A percentile compares a stretch with the other conserved stretches of the same genome.
These are phyloP conservation scores for Thalassarche chlororhynchos DNA, from an alignment of 2,113 vertebrate species.

Conservation along the genomic window DNA sequence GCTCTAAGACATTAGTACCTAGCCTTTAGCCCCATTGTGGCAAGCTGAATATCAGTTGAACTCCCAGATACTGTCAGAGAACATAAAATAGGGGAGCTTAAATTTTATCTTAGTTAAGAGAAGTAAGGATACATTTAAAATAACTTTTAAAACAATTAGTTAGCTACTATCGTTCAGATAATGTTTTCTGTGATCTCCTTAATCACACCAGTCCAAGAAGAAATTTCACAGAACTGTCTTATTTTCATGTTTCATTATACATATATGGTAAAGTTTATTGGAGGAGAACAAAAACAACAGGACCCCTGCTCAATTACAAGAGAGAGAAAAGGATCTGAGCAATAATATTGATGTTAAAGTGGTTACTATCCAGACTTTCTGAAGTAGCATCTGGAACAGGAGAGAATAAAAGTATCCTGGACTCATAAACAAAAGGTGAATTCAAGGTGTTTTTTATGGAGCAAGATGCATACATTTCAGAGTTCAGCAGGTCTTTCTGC, in stretches of 20 bases:
- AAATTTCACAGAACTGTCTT: background rate
- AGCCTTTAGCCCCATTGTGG: background rate
- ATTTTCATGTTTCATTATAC: background rate
- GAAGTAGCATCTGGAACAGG: background rate
- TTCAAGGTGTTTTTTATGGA: background rate
- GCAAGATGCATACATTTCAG: background rate
- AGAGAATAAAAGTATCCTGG: background rate
- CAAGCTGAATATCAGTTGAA: background rate
- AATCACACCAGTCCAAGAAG: background rate
- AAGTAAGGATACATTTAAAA: conserved; percentile 8
- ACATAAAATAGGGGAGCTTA: background rate
- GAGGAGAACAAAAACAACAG: background rate
- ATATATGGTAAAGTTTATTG: background rate
- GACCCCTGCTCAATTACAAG: background rate
- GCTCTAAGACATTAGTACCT: background rate
- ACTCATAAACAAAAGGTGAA: background rate
- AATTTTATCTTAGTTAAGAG: conserved; percentile 19
- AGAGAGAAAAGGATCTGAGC: background rate
- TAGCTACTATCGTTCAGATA: background rate
- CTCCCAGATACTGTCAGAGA: background rate
- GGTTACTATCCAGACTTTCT: background rate
- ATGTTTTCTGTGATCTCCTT: background rate
- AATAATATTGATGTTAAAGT: background rate
- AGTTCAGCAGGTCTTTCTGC: background rate
- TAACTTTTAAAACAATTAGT: background rate